Evolutionary conservation across 2,113 vertebrate genomes (phyloP), one percentile per base, ranked within the genome.

Genomic region (human): DNA sequence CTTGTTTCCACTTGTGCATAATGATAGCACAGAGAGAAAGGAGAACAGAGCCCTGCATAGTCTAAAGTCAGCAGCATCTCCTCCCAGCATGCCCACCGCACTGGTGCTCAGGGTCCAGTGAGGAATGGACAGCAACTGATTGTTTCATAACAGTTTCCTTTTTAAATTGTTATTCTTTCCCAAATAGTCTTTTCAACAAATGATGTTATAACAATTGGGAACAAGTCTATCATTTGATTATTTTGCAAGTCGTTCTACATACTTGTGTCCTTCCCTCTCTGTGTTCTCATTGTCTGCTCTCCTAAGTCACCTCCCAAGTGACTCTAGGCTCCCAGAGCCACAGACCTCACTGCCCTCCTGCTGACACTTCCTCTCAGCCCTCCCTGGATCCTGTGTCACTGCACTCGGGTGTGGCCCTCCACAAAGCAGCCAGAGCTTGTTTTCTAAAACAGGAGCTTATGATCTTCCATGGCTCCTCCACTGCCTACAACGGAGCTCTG

Each of bases 1-100:
- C 38, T 2, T 38, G 14, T 10, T 20, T 64, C 22, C 18, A 27
- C 66, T 32, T 80, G 35, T 17, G 38, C 48, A 17, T 11, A 7
- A 78, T 2, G 17, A 27, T 22, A 4, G 43, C 30, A 13, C 3
- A 35, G 3, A 83, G 38, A 38, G 0, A 12, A 4, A 27, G 32
- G 23, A 25, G 13, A 23, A 32, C 57, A 35, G 75, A 93, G 86
- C 72, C 20, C 43, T 18, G 11, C 22, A 43, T 2, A 14, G 43
- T 8, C 75, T 48, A 3, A 40, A 4, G 14, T 12, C 9, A 82
- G 2, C 8, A 30, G 14, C 2, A 30, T 82, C 40, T 61, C 27
- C 30, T 9, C 40, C 9, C 25, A 16, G 30, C 3, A 0, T 0
- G 12, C 40, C 45, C 3, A 3, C 11, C 0, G 0, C 35, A 2